Percentiles rank a stretch among this genome's conserved stretches.
These are phyloP conservation scores for Poeciliopsis prolifica DNA, from an alignment of 2,113 vertebrate species.

Conservation along the genomic window DNA sequence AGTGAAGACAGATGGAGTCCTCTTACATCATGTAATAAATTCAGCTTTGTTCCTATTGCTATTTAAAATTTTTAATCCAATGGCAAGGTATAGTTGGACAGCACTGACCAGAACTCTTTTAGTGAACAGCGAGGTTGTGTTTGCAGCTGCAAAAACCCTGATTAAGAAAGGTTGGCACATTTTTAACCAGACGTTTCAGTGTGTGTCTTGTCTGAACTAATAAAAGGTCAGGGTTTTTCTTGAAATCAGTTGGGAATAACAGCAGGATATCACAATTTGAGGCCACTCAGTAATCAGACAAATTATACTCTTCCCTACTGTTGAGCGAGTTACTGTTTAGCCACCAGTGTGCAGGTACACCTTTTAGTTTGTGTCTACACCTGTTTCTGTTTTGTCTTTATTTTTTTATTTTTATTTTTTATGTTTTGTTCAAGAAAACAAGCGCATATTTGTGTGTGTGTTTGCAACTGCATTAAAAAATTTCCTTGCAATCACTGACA, in stretches of 20 bases:
- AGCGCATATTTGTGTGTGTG: conserved; percentile 13
- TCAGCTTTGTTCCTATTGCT: neutral
- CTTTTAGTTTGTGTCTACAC: neutral
- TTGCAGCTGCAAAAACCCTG: conserved; percentile 1
- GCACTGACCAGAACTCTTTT: neutral
- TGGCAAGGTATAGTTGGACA: neutral
- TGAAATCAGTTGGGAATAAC: conserved; percentile 57
- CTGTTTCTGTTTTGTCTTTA: neutral
- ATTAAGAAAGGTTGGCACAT: conserved; percentile 9
- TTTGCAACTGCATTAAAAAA: conserved; percentile 19
- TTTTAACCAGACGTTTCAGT: conserved; percentile 21
- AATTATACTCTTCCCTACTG: conserved; percentile 46
- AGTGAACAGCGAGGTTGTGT: conserved; percentile 15
- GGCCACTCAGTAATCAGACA: conserved; percentile 73
- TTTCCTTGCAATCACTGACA: conserved; percentile 59
- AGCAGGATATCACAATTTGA: conserved; percentile 65
- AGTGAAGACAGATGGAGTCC: conserved; percentile 42
- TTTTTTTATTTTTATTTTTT: conserved; percentile 1
- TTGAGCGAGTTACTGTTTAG: conserved; percentile 14
- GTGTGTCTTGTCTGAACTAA: conserved; percentile 31
- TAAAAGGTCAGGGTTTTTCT: conserved; percentile 46
- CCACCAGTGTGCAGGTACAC: conserved; percentile 12
- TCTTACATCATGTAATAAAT: conserved; percentile 11
- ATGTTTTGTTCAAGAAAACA: conserved; percentile 1
- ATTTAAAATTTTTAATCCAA: neutral